These are phyloP conservation scores for Stenoptilia bipunctidactyla DNA, from an alignment of 2,888 invertebrate species.

Conservation along the genomic window DNA sequence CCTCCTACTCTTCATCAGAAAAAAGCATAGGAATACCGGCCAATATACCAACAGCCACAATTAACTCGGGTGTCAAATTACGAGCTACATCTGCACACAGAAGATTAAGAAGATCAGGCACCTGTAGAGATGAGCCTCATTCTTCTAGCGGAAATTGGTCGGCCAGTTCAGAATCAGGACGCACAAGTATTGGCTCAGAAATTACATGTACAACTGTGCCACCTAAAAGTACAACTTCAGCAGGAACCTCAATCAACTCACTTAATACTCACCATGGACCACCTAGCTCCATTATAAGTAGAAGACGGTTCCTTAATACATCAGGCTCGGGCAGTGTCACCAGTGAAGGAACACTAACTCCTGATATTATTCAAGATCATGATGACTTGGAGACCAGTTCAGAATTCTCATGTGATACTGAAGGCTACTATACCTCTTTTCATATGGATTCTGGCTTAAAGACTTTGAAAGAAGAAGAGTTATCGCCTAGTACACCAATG, in stretches of 20 bases:
- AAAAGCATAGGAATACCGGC: conserved; percentile 75
- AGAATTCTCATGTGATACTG: conserved; percentile 95
- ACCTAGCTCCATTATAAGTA: conserved; percentile 78
- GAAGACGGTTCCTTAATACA: conserved; percentile 76
- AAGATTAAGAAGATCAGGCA: conserved; percentile 75
- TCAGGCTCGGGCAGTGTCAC: conserved; percentile 88
- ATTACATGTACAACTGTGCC: conserved; percentile 78
- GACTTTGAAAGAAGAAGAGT: conserved; percentile 80
- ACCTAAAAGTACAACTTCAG: conserved; percentile 78
- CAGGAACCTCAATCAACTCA: conserved; percentile 78
- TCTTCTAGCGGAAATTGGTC: conserved; percentile 97
- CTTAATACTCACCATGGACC: conserved; percentile 74
- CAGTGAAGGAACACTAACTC: conserved; percentile 87
- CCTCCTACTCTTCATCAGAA: conserved; percentile 82
- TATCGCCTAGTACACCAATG: conserved; percentile 76
- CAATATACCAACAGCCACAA: conserved; percentile 62
- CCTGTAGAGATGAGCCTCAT: conserved; percentile 84
- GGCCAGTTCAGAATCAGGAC: conserved; percentile 90
- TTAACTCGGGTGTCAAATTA: conserved; percentile 77
- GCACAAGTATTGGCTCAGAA: conserved; percentile 88
- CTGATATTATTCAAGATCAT: conserved; percentile 84
- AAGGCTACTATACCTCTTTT: conserved; percentile 98
- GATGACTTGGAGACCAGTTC: conserved; percentile 91
- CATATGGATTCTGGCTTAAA: conserved; percentile 95
- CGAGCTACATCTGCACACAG: conserved; percentile 81